phyloP scores from a whole-genome alignment of 2,888 invertebrate species.

The Acheta domesticus region DNA sequence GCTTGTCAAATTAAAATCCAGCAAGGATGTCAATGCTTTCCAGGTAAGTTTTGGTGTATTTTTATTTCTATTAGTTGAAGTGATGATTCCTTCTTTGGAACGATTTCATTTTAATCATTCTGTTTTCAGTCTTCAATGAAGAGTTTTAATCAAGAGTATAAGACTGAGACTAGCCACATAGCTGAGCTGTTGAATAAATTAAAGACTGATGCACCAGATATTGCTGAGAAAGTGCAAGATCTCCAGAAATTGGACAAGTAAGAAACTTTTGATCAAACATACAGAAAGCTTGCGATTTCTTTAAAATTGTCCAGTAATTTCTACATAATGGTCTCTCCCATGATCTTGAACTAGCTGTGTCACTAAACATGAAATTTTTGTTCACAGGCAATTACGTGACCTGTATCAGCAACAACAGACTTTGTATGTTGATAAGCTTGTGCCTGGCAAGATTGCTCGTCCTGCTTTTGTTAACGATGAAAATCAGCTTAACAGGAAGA shows the following conservation, averaged over 20 bases:
- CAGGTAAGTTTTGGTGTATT: slow-evolving; percentile 38
- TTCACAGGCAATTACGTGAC: slow-evolving; percentile 45
- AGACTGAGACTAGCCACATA: slow-evolving; percentile 54
- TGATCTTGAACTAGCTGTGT: too few relatives aligned
- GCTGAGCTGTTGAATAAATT: slow-evolving; percentile 53
- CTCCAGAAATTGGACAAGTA: slow-evolving; percentile 57
- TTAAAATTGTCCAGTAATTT: too few relatives aligned
- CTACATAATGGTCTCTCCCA: too few relatives aligned
- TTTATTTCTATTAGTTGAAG: neutral
- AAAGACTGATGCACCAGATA: slow-evolving; percentile 58
- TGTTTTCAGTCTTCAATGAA: slow-evolving; percentile 51
- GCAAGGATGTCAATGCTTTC: slow-evolving; percentile 54
- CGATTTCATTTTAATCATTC: neutral
- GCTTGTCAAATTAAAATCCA: slow-evolving; percentile 57
- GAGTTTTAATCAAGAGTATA: slow-evolving; percentile 58
- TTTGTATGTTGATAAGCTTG: slow-evolving; percentile 59
- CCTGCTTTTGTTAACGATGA: slow-evolving; percentile 60
- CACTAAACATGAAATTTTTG: neutral
- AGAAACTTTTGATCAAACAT: slow-evolving; percentile 27
- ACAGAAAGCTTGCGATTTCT: too few relatives aligned
- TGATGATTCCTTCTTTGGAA: neutral
- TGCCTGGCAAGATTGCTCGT: slow-evolving; percentile 58
- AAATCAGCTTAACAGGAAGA: slow-evolving; percentile 53
- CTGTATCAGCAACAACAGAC: slow-evolving; percentile 52
- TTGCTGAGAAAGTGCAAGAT: slow-evolving; percentile 58